Conservation (phyloP, 2,113 vertebrate genomes). For the Coreoperca whiteheadi region DNA sequence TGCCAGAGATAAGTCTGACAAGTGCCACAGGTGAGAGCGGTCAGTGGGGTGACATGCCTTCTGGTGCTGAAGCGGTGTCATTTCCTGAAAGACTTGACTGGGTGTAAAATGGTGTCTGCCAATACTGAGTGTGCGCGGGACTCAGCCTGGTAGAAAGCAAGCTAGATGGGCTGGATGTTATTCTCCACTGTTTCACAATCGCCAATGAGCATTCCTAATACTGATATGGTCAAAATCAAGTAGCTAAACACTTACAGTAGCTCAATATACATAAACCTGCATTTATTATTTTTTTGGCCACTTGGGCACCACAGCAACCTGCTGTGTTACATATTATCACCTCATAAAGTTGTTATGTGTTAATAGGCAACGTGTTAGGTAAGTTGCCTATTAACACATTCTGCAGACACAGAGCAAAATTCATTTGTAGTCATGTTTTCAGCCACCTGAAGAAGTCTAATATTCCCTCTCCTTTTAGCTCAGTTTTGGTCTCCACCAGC, state of each 20-base stretch:
- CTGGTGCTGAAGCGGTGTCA: slow-evolving; percentile 20
- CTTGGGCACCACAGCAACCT: not conserved
- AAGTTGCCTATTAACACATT: too few relatives aligned
- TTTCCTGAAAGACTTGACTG: slow-evolving; percentile 28
- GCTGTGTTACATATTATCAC: not conserved
- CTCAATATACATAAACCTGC: not conserved
- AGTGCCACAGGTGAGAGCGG: slow-evolving; percentile 47
- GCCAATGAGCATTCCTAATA: slow-evolving; percentile 4
- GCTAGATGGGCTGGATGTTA: not conserved
- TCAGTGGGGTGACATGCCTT: slow-evolving; percentile 27
- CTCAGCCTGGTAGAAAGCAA: not conserved
- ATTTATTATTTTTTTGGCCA: not conserved
- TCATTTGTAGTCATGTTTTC: not conserved
- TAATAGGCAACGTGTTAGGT: not conserved
- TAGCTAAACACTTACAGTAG: not conserved
- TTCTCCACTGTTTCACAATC: not conserved
- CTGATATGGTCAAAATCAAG: not conserved
- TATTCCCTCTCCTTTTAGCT: too few relatives aligned
- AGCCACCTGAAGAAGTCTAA: not conserved
- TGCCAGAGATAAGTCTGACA: slow-evolving; percentile 57
- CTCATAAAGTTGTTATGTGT: not conserved
- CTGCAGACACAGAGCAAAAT: not conserved
- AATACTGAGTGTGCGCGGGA: not conserved
- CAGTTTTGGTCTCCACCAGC: not conserved
- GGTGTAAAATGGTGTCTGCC: slow-evolving; percentile 8